Base-by-base conservation (phyloP, 2,113 vertebrate genomes). In the Cervus canadensis region DNA sequence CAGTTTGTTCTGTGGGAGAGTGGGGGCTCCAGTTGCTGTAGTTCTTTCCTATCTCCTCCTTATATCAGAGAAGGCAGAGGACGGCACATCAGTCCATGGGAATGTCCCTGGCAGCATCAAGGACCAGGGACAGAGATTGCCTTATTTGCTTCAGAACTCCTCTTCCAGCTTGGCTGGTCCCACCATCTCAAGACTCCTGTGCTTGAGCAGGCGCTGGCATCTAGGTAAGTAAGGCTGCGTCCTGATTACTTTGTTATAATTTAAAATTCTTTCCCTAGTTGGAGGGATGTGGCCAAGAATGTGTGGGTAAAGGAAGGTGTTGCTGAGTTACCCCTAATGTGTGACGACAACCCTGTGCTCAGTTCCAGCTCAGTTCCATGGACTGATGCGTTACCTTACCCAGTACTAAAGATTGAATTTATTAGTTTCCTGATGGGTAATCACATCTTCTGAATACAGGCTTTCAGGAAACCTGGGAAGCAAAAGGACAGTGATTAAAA, bases 401-500 rank as follows among this genome's bases (percentile, higher is more conserved):
- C 79, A 50, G 40, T 15, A 9, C 60, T 83, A 57, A 94, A 84
- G 54, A 10, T 88, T 87, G 45, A 48, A 10, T 92, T 52, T 87
- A 81, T 67, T 57, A 40, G n/a, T 86, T 95, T 78, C 59, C 26
- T 88, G 74, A 28, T 54, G 40, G 40, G 21, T 64, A 67, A 57
- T 94, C 36, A 79, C 50, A 71, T 95, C 48, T 96, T 86, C n/a
- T 85, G 57, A 89, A 82, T 48, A 94, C 4, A 82, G 52, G 15
- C 79, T 96, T 62, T 84, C 33, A 48, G 93, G 84, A 92, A 11
- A 84, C 54, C 74, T 74, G 48, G 71, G 82, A 94, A 87, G 67
- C 50, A 84, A 95, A 90, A 96, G 45, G 60, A 57, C 50, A 21
- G n/a, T 64, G 50, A 67, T 76, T 95, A 85, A 95, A 91, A 88